A percentile compares a stretch with the other conserved stretches of the same genome.
These are phyloP conservation scores for Anthonomus grandis DNA, from an alignment of 1,140 invertebrate species.

Conservation along the genomic window DNA sequence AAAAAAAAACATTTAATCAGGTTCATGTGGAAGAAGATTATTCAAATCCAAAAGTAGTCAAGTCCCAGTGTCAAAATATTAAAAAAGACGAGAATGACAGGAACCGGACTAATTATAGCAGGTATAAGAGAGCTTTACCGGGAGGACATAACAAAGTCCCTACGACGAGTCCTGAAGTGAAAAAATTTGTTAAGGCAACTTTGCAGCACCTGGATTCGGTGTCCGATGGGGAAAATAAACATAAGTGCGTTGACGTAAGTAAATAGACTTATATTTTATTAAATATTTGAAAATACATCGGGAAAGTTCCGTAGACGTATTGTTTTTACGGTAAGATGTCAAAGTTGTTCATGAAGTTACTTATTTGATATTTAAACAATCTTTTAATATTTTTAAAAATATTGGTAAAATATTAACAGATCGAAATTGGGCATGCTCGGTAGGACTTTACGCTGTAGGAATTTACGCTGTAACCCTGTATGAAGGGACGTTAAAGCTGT, in stretches of 20 bases:
- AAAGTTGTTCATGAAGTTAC: no score
- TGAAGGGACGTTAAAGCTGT: no score
- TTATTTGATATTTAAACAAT: no score
- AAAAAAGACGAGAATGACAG: conserved; percentile 36
- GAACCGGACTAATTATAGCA: conserved; percentile 34
- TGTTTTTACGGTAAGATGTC: no score
- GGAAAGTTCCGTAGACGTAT: neutral
- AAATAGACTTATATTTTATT: neutral
- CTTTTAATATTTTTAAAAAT: no score
- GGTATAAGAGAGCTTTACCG: conserved; percentile 22
- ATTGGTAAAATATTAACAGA: no score
- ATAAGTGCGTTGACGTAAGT: conserved; percentile 28
- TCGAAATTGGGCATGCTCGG: no score
- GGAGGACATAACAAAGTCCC: conserved; percentile 23
- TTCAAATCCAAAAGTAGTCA: conserved; percentile 41
- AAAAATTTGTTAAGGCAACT: conserved; percentile 43
- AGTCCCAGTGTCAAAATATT: conserved; percentile 44
- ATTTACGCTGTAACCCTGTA: no score
- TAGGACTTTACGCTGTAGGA: no score
- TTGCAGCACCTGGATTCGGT: conserved; percentile 33
- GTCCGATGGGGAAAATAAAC: conserved; percentile 22
- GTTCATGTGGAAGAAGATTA: conserved; percentile 42
- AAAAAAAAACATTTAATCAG: no score
- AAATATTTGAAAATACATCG: neutral
- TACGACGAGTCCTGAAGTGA: conserved; percentile 44